Percentiles rank a stretch among this genome's conserved stretches.
These are phyloP conservation scores for Neosilurus mollespiculum DNA, from an alignment of 2,797 vertebrate genomes.

Conservation along the genomic window DNA sequence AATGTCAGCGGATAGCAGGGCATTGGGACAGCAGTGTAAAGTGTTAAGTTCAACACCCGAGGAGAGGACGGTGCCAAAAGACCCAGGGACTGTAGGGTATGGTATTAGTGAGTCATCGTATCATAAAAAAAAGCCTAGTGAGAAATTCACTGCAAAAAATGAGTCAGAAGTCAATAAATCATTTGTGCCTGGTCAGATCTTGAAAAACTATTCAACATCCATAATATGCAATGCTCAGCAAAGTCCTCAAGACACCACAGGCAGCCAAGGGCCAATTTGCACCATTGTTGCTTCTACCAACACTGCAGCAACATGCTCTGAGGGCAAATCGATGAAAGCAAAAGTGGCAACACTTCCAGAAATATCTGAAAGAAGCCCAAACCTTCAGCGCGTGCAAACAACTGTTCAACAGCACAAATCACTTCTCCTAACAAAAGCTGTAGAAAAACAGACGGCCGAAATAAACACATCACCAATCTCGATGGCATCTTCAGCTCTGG, in stretches of 20 bases:
- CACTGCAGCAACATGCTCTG: conserved; percentile 21
- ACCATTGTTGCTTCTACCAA: not conserved
- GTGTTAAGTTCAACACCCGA: not conserved
- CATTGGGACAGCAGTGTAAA: conserved; percentile 23
- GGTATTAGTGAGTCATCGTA: not conserved
- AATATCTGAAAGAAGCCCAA: conserved; percentile 11
- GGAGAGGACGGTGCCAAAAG: not conserved
- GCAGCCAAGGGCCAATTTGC: not conserved
- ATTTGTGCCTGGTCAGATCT: not conserved
- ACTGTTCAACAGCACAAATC: conserved; percentile 22
- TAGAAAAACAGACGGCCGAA: conserved; percentile 44
- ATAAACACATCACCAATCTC: conserved; percentile 21
- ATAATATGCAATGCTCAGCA: conserved; percentile 12
- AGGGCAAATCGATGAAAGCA: not conserved
- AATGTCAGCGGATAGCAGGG: conserved; percentile 4
- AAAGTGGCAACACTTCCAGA: conserved; percentile 2
- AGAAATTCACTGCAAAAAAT: not conserved
- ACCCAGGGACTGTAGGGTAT: not conserved
- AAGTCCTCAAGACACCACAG: conserved; percentile 8
- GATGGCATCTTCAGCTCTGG: not conserved
- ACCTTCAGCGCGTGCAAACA: conserved; percentile 5
- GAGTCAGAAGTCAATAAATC: not conserved
- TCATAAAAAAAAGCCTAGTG: conserved; percentile 12
- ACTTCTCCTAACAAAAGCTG: not conserved
- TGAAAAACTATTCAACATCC: not conserved